Evolutionary conservation across 2,797 vertebrate species (phyloP), one percentile per base, ranked within the genome.

Genomic region (Pseudomugil gertrudae): DNA sequence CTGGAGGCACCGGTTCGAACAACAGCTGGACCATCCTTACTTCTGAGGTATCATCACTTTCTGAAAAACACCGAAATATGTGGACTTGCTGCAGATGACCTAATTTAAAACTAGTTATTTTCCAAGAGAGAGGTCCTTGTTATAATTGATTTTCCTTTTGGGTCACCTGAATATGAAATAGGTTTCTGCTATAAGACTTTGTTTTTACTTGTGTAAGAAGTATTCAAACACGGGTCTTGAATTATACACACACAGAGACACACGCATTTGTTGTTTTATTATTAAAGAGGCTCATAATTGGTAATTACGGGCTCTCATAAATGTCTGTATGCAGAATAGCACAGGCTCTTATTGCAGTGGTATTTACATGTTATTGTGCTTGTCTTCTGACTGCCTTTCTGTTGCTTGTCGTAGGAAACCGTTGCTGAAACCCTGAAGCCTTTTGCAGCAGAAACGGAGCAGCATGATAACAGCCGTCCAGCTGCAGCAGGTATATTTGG

Each of bases 1-100:
- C 95, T 30, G 93, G 94, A 35, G 84, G 82, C 47, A 89, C 87
- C 50, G 81, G 88, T 63, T 71, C 87, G 0, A 93, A 91, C 66
- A 93, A 93, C 90, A 96, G 90, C 89, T 96, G 95, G 95, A 96
- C 96, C 74, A 88, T 96, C 63, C 86, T 95, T 0, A 88, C 94
- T 58, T 74, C 94, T 2, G 95, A 96, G 94, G 95, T 97, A 92
- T 51, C 17, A 29, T 38, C 4, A 4, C 30, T 64, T 21, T 63
- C 26, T 55, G 21, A 64, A 78, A 40, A 66, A 23, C 52, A 47
- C 11, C 30, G 5, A n/a, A 47, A 67, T 32, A 57, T 14, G 19
- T 58, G 8, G 45, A 72, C 32, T 68, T 14, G 4, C 21, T 47
- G 11, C 55, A 50, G 23, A 26, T 72, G 69, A 62, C 80, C 79